Conservation (phyloP, 2,113 vertebrate genomes). For the Cyphomyrus plagiostoma region DNA sequence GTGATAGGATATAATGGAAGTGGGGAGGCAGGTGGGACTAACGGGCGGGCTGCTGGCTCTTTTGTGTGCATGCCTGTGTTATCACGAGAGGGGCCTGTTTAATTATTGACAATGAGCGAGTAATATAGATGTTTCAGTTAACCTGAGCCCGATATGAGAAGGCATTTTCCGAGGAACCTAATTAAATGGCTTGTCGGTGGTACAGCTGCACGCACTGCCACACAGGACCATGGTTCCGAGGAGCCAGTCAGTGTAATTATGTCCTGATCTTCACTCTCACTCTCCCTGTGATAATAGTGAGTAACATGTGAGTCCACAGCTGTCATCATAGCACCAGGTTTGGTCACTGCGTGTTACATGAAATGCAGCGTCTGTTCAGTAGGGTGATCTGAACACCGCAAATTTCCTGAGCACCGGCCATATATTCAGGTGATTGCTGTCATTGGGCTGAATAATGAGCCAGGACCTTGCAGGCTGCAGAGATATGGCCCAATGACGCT, state of each 20-base stretch:
- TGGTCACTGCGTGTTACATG: neutral
- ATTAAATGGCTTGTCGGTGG: neutral
- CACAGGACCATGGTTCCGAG: neutral
- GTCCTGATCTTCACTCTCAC: neutral
- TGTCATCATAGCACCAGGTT: neutral
- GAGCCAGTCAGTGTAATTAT: neutral
- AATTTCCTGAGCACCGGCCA: neutral
- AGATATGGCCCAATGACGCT: neutral
- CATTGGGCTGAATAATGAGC: neutral
- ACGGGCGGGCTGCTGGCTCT: neutral
- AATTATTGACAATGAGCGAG: neutral
- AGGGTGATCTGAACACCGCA: neutral
- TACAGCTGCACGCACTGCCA: neutral
- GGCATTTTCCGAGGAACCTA: slow-evolving; percentile 7
- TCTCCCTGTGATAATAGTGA: neutral
- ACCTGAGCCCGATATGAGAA: neutral
- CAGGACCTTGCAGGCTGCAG: neutral
- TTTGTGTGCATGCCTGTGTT: neutral
- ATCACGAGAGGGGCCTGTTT: neutral
- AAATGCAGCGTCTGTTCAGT: neutral
- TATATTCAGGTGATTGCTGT: neutral
- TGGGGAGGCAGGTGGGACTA: neutral
- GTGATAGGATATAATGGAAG: neutral
- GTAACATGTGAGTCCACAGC: neutral
- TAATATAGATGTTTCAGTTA: slow-evolving; percentile 17